Evolutionary conservation across 2,888 invertebrate species (phyloP).

Genomic region (Clostera curtula): DNA sequence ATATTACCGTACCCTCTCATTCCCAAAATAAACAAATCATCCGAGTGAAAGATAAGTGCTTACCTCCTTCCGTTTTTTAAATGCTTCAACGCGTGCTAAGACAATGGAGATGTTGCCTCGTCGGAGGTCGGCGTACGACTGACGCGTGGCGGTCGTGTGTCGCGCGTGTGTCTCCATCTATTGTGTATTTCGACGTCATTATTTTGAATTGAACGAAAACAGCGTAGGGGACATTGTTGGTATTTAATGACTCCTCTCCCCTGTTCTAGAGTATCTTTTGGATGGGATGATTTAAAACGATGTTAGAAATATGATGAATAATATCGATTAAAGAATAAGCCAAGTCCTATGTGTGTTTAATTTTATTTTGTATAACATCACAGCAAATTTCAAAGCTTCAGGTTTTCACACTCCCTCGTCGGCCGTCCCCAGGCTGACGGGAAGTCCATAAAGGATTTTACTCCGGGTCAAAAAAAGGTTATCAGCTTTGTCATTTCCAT

Average conservation of each 20-base stretch:
- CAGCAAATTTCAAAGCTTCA: too few species aligned
- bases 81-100: conserved; percentile 28
- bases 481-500: too few species aligned
- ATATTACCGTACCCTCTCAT: not conserved
- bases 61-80: conserved; percentile 33
- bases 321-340: too few species aligned
- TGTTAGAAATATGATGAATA: too few species aligned
- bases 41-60: conserved; percentile 24
- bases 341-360: too few species aligned
- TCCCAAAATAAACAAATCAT: conserved; percentile 24
- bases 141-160: conserved; percentile 49
- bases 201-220: conserved; percentile 22
- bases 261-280: too few species aligned
- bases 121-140: conserved; percentile 38
- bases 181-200: conserved; percentile 45
- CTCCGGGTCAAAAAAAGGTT: too few species aligned
- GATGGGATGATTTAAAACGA: too few species aligned
- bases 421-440: too few species aligned
- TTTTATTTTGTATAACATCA: too few species aligned
- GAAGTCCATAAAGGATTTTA: too few species aligned
- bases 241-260: not conserved
- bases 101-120: conserved; percentile 41
- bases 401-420: too few species aligned
- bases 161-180: conserved; percentile 46
- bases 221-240: not conserved